Base-by-base conservation (phyloP, 1,140 invertebrate genomes). In the Dendrolimus kikuchii region DNA sequence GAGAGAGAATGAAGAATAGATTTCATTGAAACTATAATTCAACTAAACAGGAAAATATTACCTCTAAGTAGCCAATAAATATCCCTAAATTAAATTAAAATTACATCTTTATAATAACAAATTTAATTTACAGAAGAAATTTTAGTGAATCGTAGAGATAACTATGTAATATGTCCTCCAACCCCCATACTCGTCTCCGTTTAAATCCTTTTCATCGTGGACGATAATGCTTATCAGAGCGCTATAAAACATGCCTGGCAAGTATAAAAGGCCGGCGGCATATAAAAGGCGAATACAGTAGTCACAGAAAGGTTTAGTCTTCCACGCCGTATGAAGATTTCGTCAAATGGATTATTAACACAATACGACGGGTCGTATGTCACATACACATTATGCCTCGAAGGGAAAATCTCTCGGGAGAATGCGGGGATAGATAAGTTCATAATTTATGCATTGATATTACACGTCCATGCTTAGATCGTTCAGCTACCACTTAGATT, bases 261-360 rank as follows among this genome's bases (percentile, higher is more conserved):
- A 59, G 48, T 46, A 43, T 40, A 46, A 59, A 59, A 44, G 47
- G 47, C 57, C 53, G 40, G 5, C 53, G 40, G 5, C 50, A 42
- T 51, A 57, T 46, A 57, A 52, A 57, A 36, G 40, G 41, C 43
- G 9, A 39, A 49, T 51, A 38, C 7, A 10, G 43, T 8, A 52
- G 37, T 46, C 40, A 51, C 55, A 57, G 53, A 59, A 55, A 60
- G 50, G 55, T 58, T 51, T 43, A 53, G 49, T 53, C 45, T 46
- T 62, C 55, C 62, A 55, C 61, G 40, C 39, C 42, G 46, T 42
- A 55, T 53, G 55, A 59, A 62, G 71, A 78, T 75, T 74, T 60
- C 67, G 65, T 75, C 64, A 71, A 66, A 72, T 76, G 68, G 65
- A 74, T 72, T 74, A 76, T 76, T 76, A 66, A 78, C 58, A 59